Conservation (phyloP, 2,888 invertebrate genomes). For the Xylota segnis region DNA sequence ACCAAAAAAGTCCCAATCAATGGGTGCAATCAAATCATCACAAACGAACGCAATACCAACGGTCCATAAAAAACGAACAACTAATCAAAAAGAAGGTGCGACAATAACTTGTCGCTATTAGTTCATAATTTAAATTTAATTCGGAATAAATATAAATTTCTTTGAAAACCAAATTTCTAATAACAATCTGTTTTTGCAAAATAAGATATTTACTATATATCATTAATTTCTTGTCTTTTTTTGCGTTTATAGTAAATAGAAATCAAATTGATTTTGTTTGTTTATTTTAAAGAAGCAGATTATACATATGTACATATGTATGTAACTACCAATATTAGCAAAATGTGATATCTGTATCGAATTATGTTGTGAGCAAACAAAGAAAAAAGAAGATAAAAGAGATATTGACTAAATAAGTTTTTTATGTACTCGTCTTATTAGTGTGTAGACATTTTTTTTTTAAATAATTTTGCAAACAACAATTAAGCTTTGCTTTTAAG, state of each 20-base stretch:
- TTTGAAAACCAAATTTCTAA: conserved; percentile 11
- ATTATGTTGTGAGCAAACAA: conserved; percentile 22
- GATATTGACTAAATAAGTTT: conserved; percentile 78
- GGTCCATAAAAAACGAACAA: conserved; percentile 89
- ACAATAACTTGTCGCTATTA: conserved; percentile 84
- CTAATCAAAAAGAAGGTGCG: conserved; percentile 85
- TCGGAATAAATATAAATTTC: conserved; percentile 36
- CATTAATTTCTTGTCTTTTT: conserved; percentile 31
- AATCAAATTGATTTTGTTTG: conserved; percentile 27
- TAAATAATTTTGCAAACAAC: conserved; percentile 73
- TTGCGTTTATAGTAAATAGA: conserved; percentile 46
- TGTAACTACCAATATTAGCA: conserved; percentile 26
- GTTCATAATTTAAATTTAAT: conserved; percentile 69
- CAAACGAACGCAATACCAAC: conserved; percentile 85
- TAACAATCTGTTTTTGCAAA: conserved; percentile 32
- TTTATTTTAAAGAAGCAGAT: conserved; percentile 21
- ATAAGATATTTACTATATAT: conserved; percentile 14
- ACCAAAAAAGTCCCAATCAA: conserved; percentile 93
- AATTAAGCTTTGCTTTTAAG: conserved; percentile 48
- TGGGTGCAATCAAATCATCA: conserved; percentile 92
- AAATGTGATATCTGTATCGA: conserved; percentile 4
- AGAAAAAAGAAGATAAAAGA: conserved; percentile 24
- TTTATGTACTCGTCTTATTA: conserved; percentile 82
- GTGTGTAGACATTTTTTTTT: conserved; percentile 79
- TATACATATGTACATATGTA: too few species aligned